phyloP scores from a whole-genome alignment of 2,113 vertebrate species.

The Melanocharis versteri region DNA sequence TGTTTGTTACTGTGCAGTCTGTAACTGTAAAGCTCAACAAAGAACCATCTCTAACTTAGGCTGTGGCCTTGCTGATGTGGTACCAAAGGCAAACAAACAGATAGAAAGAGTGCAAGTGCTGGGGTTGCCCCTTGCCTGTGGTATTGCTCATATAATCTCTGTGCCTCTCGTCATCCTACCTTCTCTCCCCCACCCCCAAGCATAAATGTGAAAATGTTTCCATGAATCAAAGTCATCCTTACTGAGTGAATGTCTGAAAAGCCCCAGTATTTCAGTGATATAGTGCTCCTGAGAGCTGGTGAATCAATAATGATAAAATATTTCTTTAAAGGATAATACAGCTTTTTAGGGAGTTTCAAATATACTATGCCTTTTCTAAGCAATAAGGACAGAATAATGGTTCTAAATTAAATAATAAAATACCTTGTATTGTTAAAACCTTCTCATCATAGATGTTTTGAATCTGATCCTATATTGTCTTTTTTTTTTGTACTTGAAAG shows the following conservation, averaged over 20 bases:
- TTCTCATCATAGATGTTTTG: neutral
- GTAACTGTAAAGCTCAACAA: neutral
- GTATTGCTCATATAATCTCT: neutral
- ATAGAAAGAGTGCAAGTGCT: neutral
- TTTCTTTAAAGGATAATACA: neutral
- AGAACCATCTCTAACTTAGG: neutral
- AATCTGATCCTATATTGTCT: neutral
- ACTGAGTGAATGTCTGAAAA: neutral
- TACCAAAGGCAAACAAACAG: neutral
- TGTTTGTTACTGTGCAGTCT: neutral
- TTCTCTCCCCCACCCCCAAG: neutral
- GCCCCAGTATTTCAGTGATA: neutral
- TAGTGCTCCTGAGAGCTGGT: neutral
- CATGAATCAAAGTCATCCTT: neutral
- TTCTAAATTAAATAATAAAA: neutral
- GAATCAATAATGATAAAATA: neutral
- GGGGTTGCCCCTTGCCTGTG: neutral
- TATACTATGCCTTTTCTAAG: neutral
- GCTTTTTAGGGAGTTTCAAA: neutral
- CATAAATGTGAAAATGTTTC: neutral
- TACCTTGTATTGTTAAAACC: neutral
- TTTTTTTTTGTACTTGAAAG: neutral
- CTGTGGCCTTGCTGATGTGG: neutral
- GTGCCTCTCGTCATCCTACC: neutral
- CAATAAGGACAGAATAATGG: neutral